Percentiles rank a stretch among this genome's conserved stretches.
phyloP scores from a whole-genome alignment of 1,140 invertebrate genomes.

The Thaumetopoea pityocampa region DNA sequence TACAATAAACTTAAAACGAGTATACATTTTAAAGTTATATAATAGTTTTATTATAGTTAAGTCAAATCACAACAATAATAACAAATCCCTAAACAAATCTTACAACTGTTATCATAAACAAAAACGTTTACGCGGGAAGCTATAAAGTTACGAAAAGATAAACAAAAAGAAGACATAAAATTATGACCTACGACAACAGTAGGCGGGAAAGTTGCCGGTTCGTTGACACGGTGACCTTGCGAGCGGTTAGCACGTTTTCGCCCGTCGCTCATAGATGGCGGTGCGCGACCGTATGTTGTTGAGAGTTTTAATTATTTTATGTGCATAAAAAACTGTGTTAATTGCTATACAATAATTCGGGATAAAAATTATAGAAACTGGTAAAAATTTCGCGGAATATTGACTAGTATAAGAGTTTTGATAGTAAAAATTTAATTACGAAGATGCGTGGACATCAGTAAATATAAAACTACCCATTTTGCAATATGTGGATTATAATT shows the following conservation, averaged over 20 bases:
- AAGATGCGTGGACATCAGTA: too few relatives aligned
- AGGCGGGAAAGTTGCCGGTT: conserved; percentile 71
- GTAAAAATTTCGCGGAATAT: too few relatives aligned
- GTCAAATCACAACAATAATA: conserved; percentile 15
- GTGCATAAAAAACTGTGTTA: conserved; percentile 12
- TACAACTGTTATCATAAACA: conserved; percentile 16
- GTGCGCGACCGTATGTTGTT: conserved; percentile 16
- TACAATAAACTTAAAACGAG: too few relatives aligned
- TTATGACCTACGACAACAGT: conserved; percentile 75
- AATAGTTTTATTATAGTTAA: conserved; percentile 7
- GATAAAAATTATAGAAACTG: too few relatives aligned
- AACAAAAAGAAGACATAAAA: conserved; percentile 76
- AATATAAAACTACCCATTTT: too few relatives aligned
- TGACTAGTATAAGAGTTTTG: too few relatives aligned
- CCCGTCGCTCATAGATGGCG: conserved; percentile 57
- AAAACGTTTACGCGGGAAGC: conserved; percentile 52
- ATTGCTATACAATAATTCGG: too few relatives aligned
- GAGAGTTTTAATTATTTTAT: conserved; percentile 10
- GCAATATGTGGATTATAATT: too few relatives aligned
- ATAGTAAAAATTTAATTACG: too few relatives aligned
- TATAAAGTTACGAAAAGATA: conserved; percentile 74
- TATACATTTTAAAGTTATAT: too few relatives aligned
- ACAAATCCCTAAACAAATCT: conserved; percentile 4
- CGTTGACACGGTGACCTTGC: conserved; percentile 72
- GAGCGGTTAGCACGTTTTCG: conserved; percentile 29